These are phyloP conservation scores for Schlechtendalia chinensis DNA, from an alignment of 1,140 invertebrate genomes.

Conservation along the genomic window DNA sequence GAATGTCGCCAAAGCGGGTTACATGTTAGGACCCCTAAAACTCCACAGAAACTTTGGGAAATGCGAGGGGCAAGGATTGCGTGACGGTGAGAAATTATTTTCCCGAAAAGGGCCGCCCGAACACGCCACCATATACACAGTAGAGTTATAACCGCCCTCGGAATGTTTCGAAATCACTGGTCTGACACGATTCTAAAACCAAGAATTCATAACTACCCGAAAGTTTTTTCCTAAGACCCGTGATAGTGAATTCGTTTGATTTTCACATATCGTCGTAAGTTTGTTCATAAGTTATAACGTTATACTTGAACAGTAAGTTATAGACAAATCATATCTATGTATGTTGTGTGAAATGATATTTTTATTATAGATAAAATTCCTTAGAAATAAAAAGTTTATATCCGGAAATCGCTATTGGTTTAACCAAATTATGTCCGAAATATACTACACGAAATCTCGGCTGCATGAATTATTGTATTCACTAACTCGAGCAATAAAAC, in stretches of 20 bases:
- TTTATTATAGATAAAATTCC: neutral
- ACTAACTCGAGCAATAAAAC: neutral
- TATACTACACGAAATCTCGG: neutral
- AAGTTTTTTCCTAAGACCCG: neutral
- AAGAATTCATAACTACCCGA: slow-evolving; percentile 10
- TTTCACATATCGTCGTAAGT: neutral
- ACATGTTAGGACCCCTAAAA: slow-evolving; percentile 6
- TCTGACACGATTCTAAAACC: slow-evolving; percentile 37
- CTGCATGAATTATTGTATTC: neutral
- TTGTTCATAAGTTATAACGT: too few relatives aligned
- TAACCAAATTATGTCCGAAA: neutral
- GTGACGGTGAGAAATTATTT: slow-evolving; percentile 39
- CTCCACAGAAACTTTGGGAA: slow-evolving; percentile 25
- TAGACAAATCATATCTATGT: too few relatives aligned
- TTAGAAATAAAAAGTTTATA: neutral
- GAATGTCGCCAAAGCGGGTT: slow-evolving; percentile 45
- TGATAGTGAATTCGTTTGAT: neutral
- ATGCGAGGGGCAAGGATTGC: slow-evolving; percentile 26
- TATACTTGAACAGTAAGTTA: too few relatives aligned
- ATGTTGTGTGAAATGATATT: neutral
- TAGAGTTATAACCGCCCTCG: neutral
- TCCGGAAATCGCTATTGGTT: neutral
- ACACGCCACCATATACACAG: neutral
- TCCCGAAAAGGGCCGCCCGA: neutral
- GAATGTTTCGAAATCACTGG: slow-evolving; percentile 36